Conservation (phyloP, 2,888 invertebrate genomes). For the Hydraecia micacea region DNA sequence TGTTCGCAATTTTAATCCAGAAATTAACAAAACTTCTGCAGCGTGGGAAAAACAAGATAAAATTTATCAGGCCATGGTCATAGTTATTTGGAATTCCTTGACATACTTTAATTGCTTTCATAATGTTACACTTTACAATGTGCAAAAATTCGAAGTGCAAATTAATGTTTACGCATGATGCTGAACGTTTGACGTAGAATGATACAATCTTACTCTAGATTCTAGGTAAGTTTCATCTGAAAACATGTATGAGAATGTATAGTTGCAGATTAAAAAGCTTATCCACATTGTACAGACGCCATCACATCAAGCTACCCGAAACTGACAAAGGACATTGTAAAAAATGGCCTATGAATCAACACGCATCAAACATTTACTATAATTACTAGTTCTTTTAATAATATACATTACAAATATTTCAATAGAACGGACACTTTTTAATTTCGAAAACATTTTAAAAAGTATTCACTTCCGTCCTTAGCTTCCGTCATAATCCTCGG, state of each 20-base stretch:
- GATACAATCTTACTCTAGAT: not conserved
- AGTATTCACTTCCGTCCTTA: no score
- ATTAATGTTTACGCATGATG: conserved; percentile 29
- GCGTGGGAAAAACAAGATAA: conserved; percentile 21
- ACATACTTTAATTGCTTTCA: conserved; percentile 13
- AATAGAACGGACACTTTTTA: no score
- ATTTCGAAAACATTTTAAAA: no score
- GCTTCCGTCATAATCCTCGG: no score
- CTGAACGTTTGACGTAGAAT: not conserved
- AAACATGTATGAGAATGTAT: not conserved
- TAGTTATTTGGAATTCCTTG: conserved; percentile 8
- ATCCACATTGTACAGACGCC: not conserved
- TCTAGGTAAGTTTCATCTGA: no score
- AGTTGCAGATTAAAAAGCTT: not conserved
- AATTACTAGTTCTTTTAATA: no score
- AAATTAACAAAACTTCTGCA: not conserved
- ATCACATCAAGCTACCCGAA: no score
- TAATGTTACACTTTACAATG: conserved; percentile 26
- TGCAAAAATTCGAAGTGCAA: conserved; percentile 37
- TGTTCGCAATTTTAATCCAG: not conserved
- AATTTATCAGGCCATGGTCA: conserved; percentile 4
- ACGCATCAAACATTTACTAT: no score
- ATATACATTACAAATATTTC: no score
- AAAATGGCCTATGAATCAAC: no score
- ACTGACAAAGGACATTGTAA: no score